Evolutionary conservation across 2,113 vertebrate genomes (phyloP), one percentile per base, ranked within the genome.

Genomic region (Elephas maximus): DNA sequence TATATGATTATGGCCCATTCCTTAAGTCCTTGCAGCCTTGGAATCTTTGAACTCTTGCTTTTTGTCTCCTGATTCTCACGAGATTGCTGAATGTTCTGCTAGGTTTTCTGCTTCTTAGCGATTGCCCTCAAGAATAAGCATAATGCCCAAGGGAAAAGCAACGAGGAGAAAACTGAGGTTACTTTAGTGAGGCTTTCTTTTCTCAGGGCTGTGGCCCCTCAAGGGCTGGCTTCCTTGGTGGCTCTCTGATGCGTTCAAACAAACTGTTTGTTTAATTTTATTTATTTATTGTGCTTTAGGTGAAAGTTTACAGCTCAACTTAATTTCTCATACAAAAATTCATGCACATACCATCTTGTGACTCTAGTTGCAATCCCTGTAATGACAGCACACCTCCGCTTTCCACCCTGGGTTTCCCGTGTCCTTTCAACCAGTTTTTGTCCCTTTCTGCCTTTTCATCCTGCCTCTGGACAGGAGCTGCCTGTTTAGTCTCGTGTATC

Each of bases 101-200:
- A 44, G 28, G 41, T 96, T 95, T 95, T 83, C 51, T 77, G 23
- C 26, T 45, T 41, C n/a, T 74, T 74, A 41, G 37, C 73, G 44
- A 2, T n/a, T 41, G 71, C 30, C 6, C 9, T 83, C 63, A 74
- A 65, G 93, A 95, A 81, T 93, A 57, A 69, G 33, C 28, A 83
- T 37, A 69, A 69, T 82, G 6, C 48, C 62, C 60, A 81, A 57
- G 14, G 44, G 74, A 82, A 90, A 77, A 53, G 69, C 76, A 51
- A 5, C 37, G 80, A 73, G 10, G 44, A 85, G 63, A 86, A 67
- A 62, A 53, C n/a, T 74, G 37, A n/a, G n/a, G 11, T 67, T 81
- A 45, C 21, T 21, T 74, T 8, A 79, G 33, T 84, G 79, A 92
- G n/a, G 63, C 62, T 80, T 18, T 78, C 17, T 88, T 81, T 8